These are phyloP conservation scores for Arrhopalites spinosus DNA, from an alignment of 2,888 invertebrate genomes.

Conservation along the genomic window DNA sequence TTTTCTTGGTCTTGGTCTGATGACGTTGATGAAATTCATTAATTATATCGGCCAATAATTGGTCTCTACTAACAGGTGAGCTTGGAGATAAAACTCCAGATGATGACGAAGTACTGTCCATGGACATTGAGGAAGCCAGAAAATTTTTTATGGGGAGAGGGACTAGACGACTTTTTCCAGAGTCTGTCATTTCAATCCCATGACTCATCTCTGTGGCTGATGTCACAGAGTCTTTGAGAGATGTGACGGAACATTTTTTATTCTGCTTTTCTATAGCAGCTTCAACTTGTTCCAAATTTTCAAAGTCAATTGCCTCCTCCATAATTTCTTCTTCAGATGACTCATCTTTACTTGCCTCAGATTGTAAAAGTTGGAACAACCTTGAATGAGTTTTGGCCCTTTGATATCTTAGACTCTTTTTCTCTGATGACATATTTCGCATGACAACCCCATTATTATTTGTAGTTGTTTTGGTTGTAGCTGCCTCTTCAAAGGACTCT, in stretches of 20 bases:
- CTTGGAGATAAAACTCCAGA: conserved; percentile 55
- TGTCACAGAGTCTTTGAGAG: conserved; percentile 4
- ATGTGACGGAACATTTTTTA: background rate
- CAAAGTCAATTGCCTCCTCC: conserved; percentile 19
- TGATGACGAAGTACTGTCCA: conserved; percentile 53
- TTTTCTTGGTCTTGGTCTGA: conserved; percentile 34
- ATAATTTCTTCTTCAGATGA: conserved; percentile 57
- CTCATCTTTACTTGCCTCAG: conserved; percentile 61
- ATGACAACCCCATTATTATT: conserved; percentile 45
- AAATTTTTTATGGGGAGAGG: conserved; percentile 48
- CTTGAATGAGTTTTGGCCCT: conserved; percentile 75
- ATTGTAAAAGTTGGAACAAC: conserved; percentile 70
- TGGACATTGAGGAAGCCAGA: conserved; percentile 43
- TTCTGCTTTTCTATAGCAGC: conserved; percentile 32
- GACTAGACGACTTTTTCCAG: conserved; percentile 44
- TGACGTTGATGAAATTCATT: conserved; percentile 54
- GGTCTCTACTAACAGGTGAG: conserved; percentile 54
- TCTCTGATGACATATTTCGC: conserved; percentile 57
- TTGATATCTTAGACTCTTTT: conserved; percentile 68
- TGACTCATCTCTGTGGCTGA: background rate
- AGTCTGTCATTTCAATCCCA: conserved; percentile 21
- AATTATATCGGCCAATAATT: conserved; percentile 55
- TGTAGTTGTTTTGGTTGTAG: background rate
- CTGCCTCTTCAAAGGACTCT: background rate
- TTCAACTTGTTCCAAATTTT: conserved; percentile 37